These are phyloP conservation scores for Campodea augens DNA, from an alignment of 1,140 invertebrate genomes.

Conservation along the genomic window DNA sequence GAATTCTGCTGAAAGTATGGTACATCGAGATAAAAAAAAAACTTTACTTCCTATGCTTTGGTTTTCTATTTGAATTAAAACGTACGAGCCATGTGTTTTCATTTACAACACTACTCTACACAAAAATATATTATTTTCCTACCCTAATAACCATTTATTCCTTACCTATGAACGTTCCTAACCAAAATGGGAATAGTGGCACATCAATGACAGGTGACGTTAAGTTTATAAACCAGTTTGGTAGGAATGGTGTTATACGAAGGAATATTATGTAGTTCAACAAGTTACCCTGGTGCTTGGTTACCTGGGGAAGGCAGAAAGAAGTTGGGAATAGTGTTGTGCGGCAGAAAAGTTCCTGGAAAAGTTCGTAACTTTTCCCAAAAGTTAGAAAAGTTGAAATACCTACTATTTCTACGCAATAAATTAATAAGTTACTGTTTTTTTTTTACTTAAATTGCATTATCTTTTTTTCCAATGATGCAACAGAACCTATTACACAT, in stretches of 20 bases:
- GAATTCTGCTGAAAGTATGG: not conserved
- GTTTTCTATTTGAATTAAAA: not conserved
- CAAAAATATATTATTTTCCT: slow-evolving; percentile 1
- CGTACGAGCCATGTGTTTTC: not conserved
- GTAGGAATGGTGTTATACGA: slow-evolving; percentile 89
- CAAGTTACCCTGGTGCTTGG: slow-evolving; percentile 69
- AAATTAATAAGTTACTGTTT: not conserved
- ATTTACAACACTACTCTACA: not conserved
- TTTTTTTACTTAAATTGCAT: no score
- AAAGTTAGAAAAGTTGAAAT: no score
- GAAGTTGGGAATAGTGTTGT: no score
- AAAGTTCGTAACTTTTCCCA: no score
- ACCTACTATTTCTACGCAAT: not conserved
- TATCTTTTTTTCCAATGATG: no score
- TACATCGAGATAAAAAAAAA: not conserved
- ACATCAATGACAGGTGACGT: slow-evolving; percentile 92
- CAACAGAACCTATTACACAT: no score
- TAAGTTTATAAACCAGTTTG: slow-evolving; percentile 99
- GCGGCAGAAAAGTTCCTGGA: no score
- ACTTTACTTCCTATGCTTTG: not conserved
- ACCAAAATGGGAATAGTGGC: slow-evolving; percentile 72
- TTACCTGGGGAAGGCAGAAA: slow-evolving; percentile 29
- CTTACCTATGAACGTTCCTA: slow-evolving; percentile 70
- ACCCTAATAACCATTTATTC: not conserved
- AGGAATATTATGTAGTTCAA: slow-evolving; percentile 95